A percentile compares a stretch with the other conserved stretches of the same genome.
These are phyloP conservation scores for Heliconius ethilla DNA, from an alignment of 2,888 invertebrate species.

Conservation along the genomic window DNA sequence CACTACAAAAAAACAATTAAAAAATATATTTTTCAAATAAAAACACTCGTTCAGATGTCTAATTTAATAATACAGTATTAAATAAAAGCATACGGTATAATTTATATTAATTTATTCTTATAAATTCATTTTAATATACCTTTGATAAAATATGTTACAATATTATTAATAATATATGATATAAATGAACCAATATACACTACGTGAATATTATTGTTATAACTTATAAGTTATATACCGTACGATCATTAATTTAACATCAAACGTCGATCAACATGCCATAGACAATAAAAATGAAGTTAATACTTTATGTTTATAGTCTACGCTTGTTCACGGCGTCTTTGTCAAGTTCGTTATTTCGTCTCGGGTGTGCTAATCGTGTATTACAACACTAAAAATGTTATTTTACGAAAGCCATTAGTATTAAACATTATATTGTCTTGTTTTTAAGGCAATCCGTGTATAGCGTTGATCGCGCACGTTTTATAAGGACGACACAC, in stretches of 20 bases:
- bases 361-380: conserved; percentile 56
- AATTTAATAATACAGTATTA: background rate
- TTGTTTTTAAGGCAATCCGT: conserved; percentile 60
- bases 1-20: background rate
- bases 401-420: conserved; percentile 57
- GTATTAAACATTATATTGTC: conserved; percentile 56
- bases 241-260: background rate
- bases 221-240: background rate
- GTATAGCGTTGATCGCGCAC: conserved; percentile 69
- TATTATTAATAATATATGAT: background rate
- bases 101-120: no score
- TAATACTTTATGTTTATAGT: conserved; percentile 51
- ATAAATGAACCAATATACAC: background rate
- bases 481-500: conserved; percentile 60
- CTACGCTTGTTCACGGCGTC: conserved; percentile 67
- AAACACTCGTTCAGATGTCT: background rate
- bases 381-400: conserved; percentile 60
- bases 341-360: conserved; percentile 59
- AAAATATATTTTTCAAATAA: background rate
- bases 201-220: background rate
- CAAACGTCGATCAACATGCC: conserved; percentile 1
- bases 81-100: no score
- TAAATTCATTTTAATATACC: background rate
- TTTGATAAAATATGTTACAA: background rate
- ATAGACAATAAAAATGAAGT: conserved; percentile 32